Percentiles rank a stretch among this genome's conserved stretches.
phyloP scores from a whole-genome alignment of 2,888 invertebrate species.

The Rhagium mordax region DNA sequence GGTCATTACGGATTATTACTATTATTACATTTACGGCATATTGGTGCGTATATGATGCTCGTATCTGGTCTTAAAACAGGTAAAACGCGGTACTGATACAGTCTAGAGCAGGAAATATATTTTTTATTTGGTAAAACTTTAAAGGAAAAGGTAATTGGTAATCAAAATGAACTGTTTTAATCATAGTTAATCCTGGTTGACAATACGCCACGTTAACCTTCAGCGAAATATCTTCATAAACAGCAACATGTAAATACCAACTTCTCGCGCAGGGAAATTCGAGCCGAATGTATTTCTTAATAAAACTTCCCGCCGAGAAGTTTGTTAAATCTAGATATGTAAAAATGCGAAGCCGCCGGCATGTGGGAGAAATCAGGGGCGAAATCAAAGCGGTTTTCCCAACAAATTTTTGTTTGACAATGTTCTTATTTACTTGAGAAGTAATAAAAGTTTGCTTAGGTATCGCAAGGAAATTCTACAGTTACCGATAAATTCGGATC shows the following conservation, averaged over 20 bases:
- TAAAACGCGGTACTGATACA: no score
- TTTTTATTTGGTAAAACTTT: no score
- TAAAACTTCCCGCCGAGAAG: conserved; percentile 14
- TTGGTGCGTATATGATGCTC: no score
- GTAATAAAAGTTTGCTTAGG: conserved; percentile 26
- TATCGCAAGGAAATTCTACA: conserved; percentile 11
- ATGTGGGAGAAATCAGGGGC: conserved; percentile 11
- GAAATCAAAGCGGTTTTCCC: conserved; percentile 17
- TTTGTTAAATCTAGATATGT: conserved; percentile 20
- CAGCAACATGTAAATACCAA: neutral
- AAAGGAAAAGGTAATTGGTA: no score
- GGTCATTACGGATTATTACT: no score
- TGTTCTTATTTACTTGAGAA: conserved; percentile 26
- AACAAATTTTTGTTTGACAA: conserved; percentile 26
- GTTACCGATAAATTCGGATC: conserved; percentile 9
- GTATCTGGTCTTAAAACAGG: no score
- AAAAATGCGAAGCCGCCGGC: neutral
- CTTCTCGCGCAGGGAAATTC: neutral
- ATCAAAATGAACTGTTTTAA: no score
- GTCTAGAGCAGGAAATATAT: no score
- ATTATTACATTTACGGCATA: no score
- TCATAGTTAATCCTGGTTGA: no score
- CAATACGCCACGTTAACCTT: no score
- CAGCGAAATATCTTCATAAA: neutral
- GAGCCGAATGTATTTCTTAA: conserved; percentile 9